Evolutionary conservation across 1,140 invertebrate species (phyloP).

Genomic region (Trichoplusia ni): DNA sequence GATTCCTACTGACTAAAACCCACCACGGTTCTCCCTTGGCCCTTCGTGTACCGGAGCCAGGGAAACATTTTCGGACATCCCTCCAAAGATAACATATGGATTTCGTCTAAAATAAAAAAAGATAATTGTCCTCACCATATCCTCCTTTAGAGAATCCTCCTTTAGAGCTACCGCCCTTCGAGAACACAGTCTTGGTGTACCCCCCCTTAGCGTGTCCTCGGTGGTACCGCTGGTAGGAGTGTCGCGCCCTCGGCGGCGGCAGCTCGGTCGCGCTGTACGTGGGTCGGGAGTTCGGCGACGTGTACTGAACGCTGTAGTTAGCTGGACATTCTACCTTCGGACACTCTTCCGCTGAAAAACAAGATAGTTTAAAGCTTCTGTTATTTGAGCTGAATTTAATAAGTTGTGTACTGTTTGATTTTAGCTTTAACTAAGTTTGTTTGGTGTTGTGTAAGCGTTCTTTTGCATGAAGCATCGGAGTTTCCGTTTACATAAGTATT

Average conservation of each 20-base stretch:
- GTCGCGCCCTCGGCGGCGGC: conserved; percentile 62
- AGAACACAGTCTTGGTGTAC: conserved; percentile 32
- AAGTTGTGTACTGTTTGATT: not conserved
- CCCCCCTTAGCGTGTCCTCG: conserved; percentile 55
- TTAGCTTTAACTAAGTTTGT: not conserved
- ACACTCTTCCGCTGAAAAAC: conserved; percentile 52
- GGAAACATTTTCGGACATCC: too few relatives aligned
- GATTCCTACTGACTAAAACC: too few relatives aligned
- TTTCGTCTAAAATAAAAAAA: not conserved
- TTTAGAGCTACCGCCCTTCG: conserved; percentile 54
- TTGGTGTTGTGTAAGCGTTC: too few relatives aligned
- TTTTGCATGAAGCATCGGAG: too few relatives aligned
- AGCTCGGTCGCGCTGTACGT: conserved; percentile 43
- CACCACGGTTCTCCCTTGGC: too few relatives aligned
- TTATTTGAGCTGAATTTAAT: too few relatives aligned
- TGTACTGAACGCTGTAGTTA: conserved; percentile 74
- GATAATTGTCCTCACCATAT: conserved; percentile 28
- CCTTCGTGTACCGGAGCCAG: too few relatives aligned
- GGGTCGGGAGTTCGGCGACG: conserved; percentile 28
- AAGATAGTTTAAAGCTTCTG: not conserved
- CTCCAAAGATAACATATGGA: not conserved
- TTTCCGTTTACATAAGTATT: too few relatives aligned
- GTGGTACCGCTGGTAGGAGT: conserved; percentile 64
- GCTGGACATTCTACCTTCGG: conserved; percentile 81
- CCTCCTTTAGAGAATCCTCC: conserved; percentile 47